Evolutionary conservation across 2,113 vertebrate genomes (phyloP), one percentile per base, ranked within the genome.

Genomic region (Spea bombifrons): DNA sequence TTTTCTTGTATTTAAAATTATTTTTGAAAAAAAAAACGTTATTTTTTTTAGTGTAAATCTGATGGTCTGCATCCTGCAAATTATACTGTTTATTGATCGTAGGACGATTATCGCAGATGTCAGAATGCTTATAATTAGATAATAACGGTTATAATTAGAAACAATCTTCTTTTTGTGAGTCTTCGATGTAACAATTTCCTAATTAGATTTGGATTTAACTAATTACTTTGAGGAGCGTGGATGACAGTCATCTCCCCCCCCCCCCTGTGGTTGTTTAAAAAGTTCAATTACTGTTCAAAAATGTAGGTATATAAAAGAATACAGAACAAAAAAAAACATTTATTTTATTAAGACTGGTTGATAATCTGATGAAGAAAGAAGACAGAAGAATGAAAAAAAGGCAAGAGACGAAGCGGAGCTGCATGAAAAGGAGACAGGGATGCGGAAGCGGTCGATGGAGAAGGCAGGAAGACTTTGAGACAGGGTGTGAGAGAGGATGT

Each of bases 41-140:
- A 4, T 71, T 30, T 45, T 63, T 66, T 17, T 5, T 47, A 4
- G 50, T 44, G 45, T 73, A 47, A 73, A 73, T 73, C 49, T 8
- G 7, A 50, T 52, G 57, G 69, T 48, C 73, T 73, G 55, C 46
- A 44, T 55, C 15, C 52, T 10, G 12, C 50, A 55, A 55, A 79
- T 79, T 66, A 73, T n/a, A 17, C 70, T 55, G 61, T 72, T 73
- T 72, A 73, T 73, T 66, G 69, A 79, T 66, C 53, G 15, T 8
- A 12, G n/a, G 59, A 45, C 30, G 48, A 16, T 73, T 59, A 73
- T 73, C 65, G 53, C 57, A 72, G 3, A 16, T 78, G 75, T 55
- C 57, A 78, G 67, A 70, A 55, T n/a, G 65, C 30, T 30, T 2
- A 2, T 30, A 30, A 30, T 30, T 16, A 49, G 46, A 44, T 46